phyloP scores from a whole-genome alignment of 2,113 vertebrate genomes.

The Sakesphorus luctuosus region DNA sequence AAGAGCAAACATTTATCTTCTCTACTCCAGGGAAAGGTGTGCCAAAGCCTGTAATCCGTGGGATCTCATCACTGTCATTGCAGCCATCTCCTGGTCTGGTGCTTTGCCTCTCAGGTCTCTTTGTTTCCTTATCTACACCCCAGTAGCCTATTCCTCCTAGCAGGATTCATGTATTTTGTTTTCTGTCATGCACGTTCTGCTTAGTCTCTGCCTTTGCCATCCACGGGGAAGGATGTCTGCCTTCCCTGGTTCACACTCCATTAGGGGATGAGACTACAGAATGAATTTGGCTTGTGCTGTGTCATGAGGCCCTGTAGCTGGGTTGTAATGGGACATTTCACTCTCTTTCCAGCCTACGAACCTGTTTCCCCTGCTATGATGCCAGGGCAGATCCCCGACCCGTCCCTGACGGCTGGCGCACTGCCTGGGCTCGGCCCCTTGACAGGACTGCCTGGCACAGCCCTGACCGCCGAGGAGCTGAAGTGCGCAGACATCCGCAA shows the following conservation, averaged over 20 bases:
- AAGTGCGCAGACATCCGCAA: conserved; percentile 90
- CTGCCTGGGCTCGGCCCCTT: conserved; percentile 90
- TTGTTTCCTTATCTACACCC: background rate
- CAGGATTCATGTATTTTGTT: background rate
- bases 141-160: background rate
- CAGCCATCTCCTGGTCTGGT: background rate
- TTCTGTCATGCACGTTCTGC: background rate
- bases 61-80: background rate
- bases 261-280: background rate
- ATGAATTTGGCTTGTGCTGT: background rate
- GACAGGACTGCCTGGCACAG: conserved; percentile 87
- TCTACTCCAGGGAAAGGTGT: background rate
- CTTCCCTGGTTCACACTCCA: accelerated
- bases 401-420: conserved; percentile 89
- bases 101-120: background rate
- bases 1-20: background rate
- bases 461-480: conserved; percentile 86
- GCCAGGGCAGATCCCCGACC: conserved; percentile 97
- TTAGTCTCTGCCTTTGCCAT: background rate
- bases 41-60: background rate
- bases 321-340: background rate
- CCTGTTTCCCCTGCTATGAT: conserved; percentile 86
- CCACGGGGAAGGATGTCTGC: background rate
- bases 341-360: conserved; percentile 53
- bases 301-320: background rate